Conservation (phyloP, 2,888 invertebrate species). For the Pachydiplax longipennis region DNA sequence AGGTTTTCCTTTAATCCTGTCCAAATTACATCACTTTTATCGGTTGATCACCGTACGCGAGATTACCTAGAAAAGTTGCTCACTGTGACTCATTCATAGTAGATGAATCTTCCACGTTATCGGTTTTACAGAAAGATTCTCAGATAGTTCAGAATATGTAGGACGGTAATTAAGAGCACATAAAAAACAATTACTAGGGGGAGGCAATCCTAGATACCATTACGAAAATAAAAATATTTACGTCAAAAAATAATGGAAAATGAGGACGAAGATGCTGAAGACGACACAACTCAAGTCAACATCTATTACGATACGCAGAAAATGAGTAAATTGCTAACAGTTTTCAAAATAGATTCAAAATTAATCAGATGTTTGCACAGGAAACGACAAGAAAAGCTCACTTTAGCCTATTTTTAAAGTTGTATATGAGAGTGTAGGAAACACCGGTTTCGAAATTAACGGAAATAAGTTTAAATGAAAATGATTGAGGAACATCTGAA, state of each 20-base stretch:
- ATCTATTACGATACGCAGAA: not conserved
- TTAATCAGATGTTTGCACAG: not conserved
- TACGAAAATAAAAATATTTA: not conserved
- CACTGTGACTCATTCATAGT: not conserved
- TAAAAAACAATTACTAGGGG: too few relatives aligned
- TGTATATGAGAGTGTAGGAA: not conserved
- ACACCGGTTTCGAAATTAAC: not conserved
- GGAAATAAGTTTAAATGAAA: not conserved
- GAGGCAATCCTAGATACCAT: not conserved
- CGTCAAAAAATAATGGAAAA: not conserved
- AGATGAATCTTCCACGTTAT: constrained; percentile 16
- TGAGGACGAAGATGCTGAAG: not conserved
- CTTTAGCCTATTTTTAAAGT: not conserved
- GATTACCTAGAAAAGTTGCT: not conserved
- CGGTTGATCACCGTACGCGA: not conserved
- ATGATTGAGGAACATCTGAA: not conserved
- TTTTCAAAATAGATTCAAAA: not conserved
- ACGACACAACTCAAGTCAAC: not conserved
- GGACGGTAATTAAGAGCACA: too few relatives aligned
- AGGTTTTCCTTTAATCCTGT: not conserved
- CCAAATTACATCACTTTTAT: not conserved
- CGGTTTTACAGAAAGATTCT: not conserved
- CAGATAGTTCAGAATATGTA: too few relatives aligned
- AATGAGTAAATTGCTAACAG: not conserved
- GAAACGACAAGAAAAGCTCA: not conserved